Evolutionary conservation across 2,113 vertebrate species (phyloP), one percentile per base, ranked within the genome.

Genomic region (Onychostruthus taczanowskii): DNA sequence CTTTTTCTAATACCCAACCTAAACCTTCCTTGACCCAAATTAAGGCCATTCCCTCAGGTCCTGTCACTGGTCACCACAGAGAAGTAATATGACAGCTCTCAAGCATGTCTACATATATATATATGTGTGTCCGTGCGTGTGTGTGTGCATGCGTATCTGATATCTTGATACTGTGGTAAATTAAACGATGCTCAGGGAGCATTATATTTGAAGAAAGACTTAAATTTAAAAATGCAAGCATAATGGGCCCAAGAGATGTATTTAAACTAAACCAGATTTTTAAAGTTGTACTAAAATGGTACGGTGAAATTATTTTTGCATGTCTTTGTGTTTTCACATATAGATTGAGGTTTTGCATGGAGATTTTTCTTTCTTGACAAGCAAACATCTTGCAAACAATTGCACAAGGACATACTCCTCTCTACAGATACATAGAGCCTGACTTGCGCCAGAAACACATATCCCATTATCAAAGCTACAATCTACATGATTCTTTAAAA

Each of bases 11-110:
- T 27, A 37, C 3, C 9, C 37, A 35, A 3, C 26, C 16, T 59
- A 50, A 76, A 35, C 44, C 26, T 59, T 2, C 16, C 31, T 11
- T 31, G 53, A 7, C 44, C 43, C 35, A 73, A 27, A 39, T 63
- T 46, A 18, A 39, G 49, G 59, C 1, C 23, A 28, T 47, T 73
- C 14, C 23, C 23, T 47, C 0, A 0, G 1, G 23, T 64, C 4
- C n/a, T 64, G 1, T 8, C 5, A 19, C 41, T 64, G 28, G 5
- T 33, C 23, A 56, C 14, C 15, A n/a, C 11, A 55, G 7, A 44
- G 13, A 55, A 28, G 18, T 30, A 75, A 68, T 20, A 76, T 39
- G 35, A 16, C 27, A 69, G 58, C 10, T 89, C 41, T 95, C 41
- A 62, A 66, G 28, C 17, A 46, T 11, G 7, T 30, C 16, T 22